Evolutionary conservation across 2,888 invertebrate species (phyloP).

Genomic region (Lasioglossum figueresi): DNA sequence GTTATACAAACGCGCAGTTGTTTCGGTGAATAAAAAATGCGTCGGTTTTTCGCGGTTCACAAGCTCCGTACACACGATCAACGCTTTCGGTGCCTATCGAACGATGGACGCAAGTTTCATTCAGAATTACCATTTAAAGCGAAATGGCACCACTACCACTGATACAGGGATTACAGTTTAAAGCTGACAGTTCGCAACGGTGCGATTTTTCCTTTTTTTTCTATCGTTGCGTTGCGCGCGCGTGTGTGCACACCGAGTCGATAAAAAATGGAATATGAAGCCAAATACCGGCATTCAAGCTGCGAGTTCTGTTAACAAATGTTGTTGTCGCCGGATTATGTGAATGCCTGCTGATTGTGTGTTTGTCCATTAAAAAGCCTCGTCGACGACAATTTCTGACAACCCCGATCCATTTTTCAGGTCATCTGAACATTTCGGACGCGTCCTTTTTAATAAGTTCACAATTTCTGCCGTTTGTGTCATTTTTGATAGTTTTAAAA

Average conservation of each 20-base stretch:
- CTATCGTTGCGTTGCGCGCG: too few species aligned
- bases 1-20: not conserved
- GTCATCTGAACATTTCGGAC: too few species aligned
- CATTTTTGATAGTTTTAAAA: too few species aligned
- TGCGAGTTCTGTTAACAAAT: not conserved
- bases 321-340: not conserved
- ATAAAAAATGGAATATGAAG: not conserved
- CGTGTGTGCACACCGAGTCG: not conserved
- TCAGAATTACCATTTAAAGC: slow-evolving; percentile 11
- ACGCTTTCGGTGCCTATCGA: not conserved
- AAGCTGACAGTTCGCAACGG: not conserved
- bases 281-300: not conserved
- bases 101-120: not conserved
- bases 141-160: not conserved
- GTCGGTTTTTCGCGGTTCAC: not conserved
- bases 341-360: too few species aligned
- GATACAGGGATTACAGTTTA: slow-evolving; percentile 1
- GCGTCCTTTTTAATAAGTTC: too few species aligned
- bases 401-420: not conserved
- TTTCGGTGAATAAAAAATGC: slow-evolving; percentile 12
- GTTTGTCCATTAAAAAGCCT: too few species aligned
- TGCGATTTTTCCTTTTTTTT: not conserved
- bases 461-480: too few species aligned
- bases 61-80: not conserved
- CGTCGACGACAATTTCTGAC: too few species aligned